Evolutionary conservation across 2,113 vertebrate species (phyloP).

Genomic region (Otus sunia): DNA sequence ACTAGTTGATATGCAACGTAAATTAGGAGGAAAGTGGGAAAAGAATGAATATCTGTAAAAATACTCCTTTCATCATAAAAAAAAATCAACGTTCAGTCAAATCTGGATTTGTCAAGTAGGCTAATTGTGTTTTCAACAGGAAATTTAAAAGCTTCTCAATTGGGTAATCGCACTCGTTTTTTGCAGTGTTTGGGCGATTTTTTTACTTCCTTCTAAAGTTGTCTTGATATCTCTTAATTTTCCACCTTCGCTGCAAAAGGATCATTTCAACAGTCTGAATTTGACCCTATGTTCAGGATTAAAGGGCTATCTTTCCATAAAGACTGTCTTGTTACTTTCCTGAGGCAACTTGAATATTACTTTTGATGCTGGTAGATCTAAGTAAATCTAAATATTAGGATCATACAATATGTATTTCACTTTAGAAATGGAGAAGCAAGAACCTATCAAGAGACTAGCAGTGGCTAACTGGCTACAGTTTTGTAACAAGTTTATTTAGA

Average conservation of each 20-base stretch:
- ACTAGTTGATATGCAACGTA: background rate
- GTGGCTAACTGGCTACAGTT: background rate
- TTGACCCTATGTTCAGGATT: background rate
- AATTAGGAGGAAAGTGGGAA: background rate
- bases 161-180: background rate
- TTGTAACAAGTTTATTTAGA: background rate
- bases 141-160: background rate
- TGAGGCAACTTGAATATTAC: background rate
- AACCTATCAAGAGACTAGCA: background rate
- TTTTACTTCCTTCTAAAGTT: background rate
- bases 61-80: background rate
- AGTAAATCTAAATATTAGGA: background rate
- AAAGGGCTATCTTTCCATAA: background rate
- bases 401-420: background rate
- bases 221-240: background rate
- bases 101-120: background rate
- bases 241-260: background rate
- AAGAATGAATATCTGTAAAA: background rate
- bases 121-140: background rate
- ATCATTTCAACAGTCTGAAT: background rate
- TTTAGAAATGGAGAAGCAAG: background rate
- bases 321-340: background rate
- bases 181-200: background rate
- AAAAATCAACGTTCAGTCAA: background rate
- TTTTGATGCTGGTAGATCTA: background rate